Evolutionary conservation across 2,113 vertebrate species (phyloP).

Genomic region (Callorhinus ursinus): DNA sequence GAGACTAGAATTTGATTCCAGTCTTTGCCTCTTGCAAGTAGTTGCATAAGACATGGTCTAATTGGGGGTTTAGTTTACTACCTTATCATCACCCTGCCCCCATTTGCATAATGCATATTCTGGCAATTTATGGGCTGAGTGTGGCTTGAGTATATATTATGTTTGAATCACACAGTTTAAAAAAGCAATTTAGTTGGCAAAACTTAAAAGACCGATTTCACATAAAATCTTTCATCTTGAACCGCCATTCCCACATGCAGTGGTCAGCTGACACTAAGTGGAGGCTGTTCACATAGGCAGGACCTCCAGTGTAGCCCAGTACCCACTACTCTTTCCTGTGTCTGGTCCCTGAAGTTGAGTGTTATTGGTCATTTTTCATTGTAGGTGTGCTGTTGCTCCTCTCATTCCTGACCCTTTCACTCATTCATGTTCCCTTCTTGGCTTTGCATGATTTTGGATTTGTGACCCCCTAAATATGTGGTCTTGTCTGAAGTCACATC

Average conservation of each 20-base stretch:
- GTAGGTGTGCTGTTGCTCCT: not conserved
- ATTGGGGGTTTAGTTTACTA: not conserved
- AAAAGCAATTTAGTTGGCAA: not conserved
- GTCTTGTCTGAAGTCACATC: not conserved
- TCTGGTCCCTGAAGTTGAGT: not conserved
- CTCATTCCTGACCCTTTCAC: not conserved
- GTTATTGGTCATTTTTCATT: not conserved
- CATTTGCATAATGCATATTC: not conserved
- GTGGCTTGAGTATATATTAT: not conserved
- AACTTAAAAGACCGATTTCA: not conserved
- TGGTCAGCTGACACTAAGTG: not conserved
- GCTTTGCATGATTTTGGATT: not conserved
- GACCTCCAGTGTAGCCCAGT: not conserved
- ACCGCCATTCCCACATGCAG: no score
- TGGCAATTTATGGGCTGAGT: not conserved
- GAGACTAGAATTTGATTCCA: not conserved
- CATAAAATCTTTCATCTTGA: not conserved
- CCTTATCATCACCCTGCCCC: no score
- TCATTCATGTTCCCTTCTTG: not conserved
- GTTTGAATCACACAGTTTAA: not conserved
- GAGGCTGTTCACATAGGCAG: not conserved
- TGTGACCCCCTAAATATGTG: not conserved
- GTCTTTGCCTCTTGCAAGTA: not conserved
- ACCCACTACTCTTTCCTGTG: not conserved
- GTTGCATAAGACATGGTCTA: not conserved